Evolutionary conservation across 2,113 vertebrate genomes (phyloP), one percentile per base, ranked within the genome.

Genomic region (Solea senegalensis): DNA sequence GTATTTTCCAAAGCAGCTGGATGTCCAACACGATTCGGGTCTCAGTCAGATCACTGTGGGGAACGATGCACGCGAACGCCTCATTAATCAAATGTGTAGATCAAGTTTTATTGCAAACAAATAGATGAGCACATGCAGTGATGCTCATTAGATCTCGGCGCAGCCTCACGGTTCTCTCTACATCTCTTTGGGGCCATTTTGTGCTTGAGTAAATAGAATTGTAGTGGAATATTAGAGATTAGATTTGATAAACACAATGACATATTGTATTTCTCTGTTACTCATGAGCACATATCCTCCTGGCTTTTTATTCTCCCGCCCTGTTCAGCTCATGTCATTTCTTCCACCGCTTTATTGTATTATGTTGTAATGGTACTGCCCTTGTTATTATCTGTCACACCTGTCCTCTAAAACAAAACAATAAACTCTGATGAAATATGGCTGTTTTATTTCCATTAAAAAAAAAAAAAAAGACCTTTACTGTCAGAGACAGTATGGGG

Each of bases 401-500:
- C 54, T 74, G 70, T 72, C 70, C 60, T 76, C 44, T 74, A 54
- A 84, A 86, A 77, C 52, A 79, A 45, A 63, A 71, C 44, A 72
- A 71, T 78, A 46, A 77, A 78, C 54, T 76, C 9, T 56, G 61
- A 79, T 80, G 56, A 74, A 69, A 74, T 72, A 62, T 63, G 54
- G 66, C 16, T 82, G 75, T 78, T 67, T 78, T 73, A 73, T 70
- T 69, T 57, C 56, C 28, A 73, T 81, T 60, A 64, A 82, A 69
- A 76, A 50, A 21, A 21, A 21, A 21, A 21, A 21, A 21, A 21
- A 60, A 63, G 8, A 60, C 39, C 44, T 51, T 49, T 61, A 40
- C 57, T 40, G 21, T 65, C 58, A 71, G 55, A 80, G 54, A 53
- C 16, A 60, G 14, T 66, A 58, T 13, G 44, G 34, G 12, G 5